Evolutionary conservation across 2,797 vertebrate genomes (phyloP).

Genomic region (Intellagama lesueurii): DNA sequence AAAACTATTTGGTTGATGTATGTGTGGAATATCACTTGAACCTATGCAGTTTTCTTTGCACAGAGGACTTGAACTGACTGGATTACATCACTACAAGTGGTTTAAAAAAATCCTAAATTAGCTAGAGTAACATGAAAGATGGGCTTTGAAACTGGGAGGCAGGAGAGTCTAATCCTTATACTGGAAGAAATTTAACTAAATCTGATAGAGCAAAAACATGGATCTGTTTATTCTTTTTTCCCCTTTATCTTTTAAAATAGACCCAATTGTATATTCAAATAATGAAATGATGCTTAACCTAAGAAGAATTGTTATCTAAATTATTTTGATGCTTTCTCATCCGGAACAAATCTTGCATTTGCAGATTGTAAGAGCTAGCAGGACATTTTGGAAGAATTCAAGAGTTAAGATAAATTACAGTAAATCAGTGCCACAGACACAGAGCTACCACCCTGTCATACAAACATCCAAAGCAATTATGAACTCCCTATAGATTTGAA

Average conservation of each 20-base stretch:
- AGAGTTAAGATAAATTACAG: slow-evolving; percentile 53
- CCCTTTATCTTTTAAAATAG: slow-evolving; percentile 28
- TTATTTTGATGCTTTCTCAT: slow-evolving; percentile 51
- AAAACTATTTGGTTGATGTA: too few species aligned
- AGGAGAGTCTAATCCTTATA: background rate
- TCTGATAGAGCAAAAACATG: background rate
- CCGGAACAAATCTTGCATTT: slow-evolving; percentile 45
- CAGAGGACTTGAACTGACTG: background rate
- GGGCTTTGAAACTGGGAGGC: background rate
- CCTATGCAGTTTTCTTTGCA: background rate
- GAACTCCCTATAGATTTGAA: slow-evolving; percentile 50
- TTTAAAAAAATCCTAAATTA: slow-evolving; percentile 13
- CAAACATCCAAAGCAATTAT: slow-evolving; percentile 63
- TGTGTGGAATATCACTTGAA: too few species aligned
- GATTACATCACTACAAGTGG: background rate
- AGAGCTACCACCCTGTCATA: slow-evolving; percentile 45
- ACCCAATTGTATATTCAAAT: slow-evolving; percentile 15
- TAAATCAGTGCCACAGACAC: slow-evolving; percentile 50
- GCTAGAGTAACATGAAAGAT: background rate
- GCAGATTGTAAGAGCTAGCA: slow-evolving; percentile 47
- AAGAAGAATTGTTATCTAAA: slow-evolving; percentile 28
- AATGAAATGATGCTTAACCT: slow-evolving; percentile 19
- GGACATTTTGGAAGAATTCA: slow-evolving; percentile 54
- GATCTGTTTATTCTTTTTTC: background rate
- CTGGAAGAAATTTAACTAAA: background rate